A percentile compares a stretch with the other conserved stretches of the same genome.
These are phyloP conservation scores for Mycalesis mineus DNA, from an alignment of 2,888 invertebrate genomes.

Conservation along the genomic window DNA sequence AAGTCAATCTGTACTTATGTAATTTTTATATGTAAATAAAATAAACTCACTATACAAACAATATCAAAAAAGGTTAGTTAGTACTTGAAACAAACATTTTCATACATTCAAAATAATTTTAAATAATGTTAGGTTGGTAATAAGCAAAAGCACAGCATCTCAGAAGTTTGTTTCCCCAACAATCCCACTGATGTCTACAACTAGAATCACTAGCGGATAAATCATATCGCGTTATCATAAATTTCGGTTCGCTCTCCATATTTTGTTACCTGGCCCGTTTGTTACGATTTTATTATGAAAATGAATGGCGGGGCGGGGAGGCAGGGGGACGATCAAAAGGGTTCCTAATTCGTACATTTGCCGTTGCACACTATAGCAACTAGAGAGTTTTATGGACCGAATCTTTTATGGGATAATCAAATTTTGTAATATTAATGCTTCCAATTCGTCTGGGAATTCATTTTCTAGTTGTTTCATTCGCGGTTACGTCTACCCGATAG, in stretches of 20 bases:
- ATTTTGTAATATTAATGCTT: slow-evolving; percentile 76
- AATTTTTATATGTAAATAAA: too few species aligned
- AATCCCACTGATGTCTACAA: slow-evolving; percentile 5
- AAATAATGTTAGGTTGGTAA: not conserved
- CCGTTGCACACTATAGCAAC: slow-evolving; percentile 69
- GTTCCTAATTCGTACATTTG: slow-evolving; percentile 76
- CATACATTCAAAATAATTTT: too few species aligned
- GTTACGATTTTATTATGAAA: slow-evolving; percentile 79
- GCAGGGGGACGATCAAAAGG: slow-evolving; percentile 62
- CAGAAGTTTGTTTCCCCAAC: not conserved
- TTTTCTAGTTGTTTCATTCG: slow-evolving; percentile 40
- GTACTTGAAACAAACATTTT: too few species aligned
- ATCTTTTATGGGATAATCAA: slow-evolving; percentile 78
- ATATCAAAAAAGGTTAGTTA: too few species aligned
- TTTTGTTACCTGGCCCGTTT: slow-evolving; percentile 76
- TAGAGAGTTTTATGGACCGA: slow-evolving; percentile 75
- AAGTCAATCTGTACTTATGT: too few species aligned
- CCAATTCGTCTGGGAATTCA: slow-evolving; percentile 66
- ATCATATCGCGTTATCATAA: slow-evolving; percentile 68
- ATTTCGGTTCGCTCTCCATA: slow-evolving; percentile 73
- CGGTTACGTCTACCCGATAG: slow-evolving; percentile 15
- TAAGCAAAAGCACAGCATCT: slow-evolving; percentile 3
- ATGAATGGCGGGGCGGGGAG: slow-evolving; percentile 67
- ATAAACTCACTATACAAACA: too few species aligned
- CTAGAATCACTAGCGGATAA: slow-evolving; percentile 43